Evolutionary conservation across 2,113 vertebrate species (phyloP).

Genomic region (Eclectus roratus): DNA sequence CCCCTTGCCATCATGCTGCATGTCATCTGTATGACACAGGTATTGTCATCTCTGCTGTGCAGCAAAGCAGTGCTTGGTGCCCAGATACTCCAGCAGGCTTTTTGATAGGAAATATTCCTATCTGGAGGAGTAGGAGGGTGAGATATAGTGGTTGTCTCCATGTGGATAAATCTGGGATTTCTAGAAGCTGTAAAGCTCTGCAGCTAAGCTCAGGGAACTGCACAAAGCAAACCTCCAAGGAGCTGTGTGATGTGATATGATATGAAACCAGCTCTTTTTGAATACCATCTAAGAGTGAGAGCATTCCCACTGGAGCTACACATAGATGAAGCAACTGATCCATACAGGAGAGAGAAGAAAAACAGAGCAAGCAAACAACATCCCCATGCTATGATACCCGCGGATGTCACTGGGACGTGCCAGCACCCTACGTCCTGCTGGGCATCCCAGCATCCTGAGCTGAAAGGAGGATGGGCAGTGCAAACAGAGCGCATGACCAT

Average conservation of each 20-base stretch:
- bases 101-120: not conserved
- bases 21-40: accelerated
- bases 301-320: not conserved
- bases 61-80: not conserved
- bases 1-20: not conserved
- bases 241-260: not conserved
- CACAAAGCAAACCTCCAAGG: not conserved
- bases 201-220: not conserved
- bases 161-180: not conserved
- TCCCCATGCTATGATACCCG: accelerated
- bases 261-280: not conserved
- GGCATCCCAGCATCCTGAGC: not conserved
- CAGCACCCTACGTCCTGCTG: not conserved
- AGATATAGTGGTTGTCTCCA: not conserved
- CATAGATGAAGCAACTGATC: not conserved
- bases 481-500: not conserved
- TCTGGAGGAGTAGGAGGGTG: not conserved
- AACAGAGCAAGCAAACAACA: not conserved
- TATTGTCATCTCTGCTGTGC: not conserved
- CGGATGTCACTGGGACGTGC: accelerated
- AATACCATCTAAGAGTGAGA: not conserved
- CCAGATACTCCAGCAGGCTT: not conserved
- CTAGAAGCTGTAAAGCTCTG: not conserved
- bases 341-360: not conserved
- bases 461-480: not conserved